Evolutionary conservation across 2,113 vertebrate genomes (phyloP).

Genomic region (Oceanodroma tethys): DNA sequence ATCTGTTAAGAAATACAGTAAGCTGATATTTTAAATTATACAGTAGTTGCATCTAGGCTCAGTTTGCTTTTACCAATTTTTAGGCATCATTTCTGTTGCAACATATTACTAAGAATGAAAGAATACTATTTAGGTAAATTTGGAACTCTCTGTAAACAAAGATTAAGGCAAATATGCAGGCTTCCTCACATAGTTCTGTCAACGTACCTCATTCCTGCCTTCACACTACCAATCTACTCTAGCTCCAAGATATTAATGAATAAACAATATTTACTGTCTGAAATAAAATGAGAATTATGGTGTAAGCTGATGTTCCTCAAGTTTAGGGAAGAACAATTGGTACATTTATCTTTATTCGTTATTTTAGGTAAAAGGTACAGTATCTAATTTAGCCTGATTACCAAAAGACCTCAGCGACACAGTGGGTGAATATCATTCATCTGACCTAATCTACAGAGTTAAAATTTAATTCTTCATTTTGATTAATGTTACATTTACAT

Average conservation of each 20-base stretch:
- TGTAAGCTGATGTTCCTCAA: not conserved
- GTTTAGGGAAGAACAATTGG: not conserved
- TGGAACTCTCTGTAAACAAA: not conserved
- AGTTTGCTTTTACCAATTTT: not conserved
- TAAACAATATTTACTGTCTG: not conserved
- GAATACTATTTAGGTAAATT: not conserved
- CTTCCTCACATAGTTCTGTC: not conserved
- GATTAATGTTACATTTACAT: not conserved
- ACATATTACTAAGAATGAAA: not conserved
- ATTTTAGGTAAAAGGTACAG: not conserved
- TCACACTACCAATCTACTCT: not conserved
- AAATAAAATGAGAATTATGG: not conserved
- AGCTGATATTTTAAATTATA: not conserved
- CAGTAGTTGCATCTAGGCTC: not conserved
- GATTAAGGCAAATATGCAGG: not conserved
- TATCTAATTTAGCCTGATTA: not conserved
- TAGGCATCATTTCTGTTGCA: not conserved
- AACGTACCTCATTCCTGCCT: not conserved
- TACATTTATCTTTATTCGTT: not conserved
- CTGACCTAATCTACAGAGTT: not conserved
- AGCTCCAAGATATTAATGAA: not conserved
- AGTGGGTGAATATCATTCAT: not conserved
- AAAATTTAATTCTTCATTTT: not conserved
- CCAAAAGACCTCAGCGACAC: not conserved
- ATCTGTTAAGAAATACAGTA: slow-evolving; percentile 80